These are phyloP conservation scores for Pangasius sanitwongsei DNA, from an alignment of 2,797 vertebrate genomes.

Conservation along the genomic window DNA sequence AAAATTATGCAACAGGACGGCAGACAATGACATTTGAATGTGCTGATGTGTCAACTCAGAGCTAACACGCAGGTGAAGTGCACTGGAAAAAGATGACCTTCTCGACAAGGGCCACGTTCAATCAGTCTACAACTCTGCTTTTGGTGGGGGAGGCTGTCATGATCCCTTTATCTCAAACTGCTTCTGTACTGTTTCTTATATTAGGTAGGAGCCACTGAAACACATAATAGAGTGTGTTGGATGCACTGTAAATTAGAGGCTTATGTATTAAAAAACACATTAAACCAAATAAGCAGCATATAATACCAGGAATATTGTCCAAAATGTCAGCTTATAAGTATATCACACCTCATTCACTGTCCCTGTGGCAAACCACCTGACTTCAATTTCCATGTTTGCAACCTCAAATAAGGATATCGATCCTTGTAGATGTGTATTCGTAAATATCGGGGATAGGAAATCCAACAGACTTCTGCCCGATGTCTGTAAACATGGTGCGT, in stretches of 20 bases:
- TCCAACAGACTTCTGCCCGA: conserved; percentile 30
- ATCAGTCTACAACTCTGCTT: conserved; percentile 31
- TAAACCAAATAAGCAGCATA: conserved; percentile 14
- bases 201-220: conserved; percentile 7
- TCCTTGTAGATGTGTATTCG: background rate
- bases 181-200: conserved; percentile 12
- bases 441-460: background rate
- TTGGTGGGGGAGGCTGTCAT: conserved; percentile 33
- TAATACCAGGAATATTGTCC: background rate
- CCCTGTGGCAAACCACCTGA: conserved; percentile 44
- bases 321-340: conserved; percentile 43
- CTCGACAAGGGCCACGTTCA: conserved; percentile 67
- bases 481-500: conserved; percentile 77
- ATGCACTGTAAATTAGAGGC: background rate
- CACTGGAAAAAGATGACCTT: conserved; percentile 78
- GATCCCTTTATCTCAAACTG: conserved; percentile 34
- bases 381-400: background rate
- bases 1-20: conserved; percentile 67
- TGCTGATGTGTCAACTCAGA: conserved; percentile 67
- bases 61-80: conserved; percentile 65
- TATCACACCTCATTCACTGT: conserved; percentile 48
- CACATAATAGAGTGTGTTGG: background rate
- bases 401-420: conserved; percentile 53
- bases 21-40: conserved; percentile 77
- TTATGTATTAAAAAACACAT: background rate